Conservation (phyloP, 2,113 vertebrate species). For the Diadophis punctatus region DNA sequence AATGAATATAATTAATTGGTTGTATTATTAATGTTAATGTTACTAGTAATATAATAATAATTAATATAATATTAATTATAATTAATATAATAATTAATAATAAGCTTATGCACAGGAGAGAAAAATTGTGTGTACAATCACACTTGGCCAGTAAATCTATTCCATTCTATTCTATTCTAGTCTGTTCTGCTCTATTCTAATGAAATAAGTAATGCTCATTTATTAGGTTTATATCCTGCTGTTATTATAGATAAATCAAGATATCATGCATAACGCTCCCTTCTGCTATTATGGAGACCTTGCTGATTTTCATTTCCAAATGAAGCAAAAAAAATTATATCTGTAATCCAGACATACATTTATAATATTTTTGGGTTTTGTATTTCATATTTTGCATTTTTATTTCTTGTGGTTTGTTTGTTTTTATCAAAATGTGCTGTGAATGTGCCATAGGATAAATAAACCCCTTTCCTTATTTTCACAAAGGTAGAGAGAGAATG, state of each 20-base stretch:
- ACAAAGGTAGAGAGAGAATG: not conserved
- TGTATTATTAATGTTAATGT: too few species aligned
- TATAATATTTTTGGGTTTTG: not conserved
- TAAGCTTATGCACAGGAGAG: too few species aligned
- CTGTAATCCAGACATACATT: not conserved
- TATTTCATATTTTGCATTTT: not conserved
- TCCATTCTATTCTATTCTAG: too few species aligned
- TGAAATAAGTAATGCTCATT: not conserved
- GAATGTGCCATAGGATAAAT: not conserved
- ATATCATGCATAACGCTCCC: not conserved
- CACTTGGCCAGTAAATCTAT: too few species aligned
- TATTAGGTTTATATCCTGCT: not conserved
- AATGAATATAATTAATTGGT: too few species aligned
- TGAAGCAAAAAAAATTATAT: not conserved
- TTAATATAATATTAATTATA: too few species aligned
- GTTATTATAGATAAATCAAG: not conserved
- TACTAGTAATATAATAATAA: too few species aligned
- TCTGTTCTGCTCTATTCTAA: too few species aligned
- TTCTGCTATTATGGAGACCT: not conserved
- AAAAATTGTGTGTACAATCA: too few species aligned
- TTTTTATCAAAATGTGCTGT: not conserved
- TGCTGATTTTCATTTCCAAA: not conserved
- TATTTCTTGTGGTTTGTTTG: too few species aligned
- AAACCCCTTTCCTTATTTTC: not conserved
- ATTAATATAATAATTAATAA: too few species aligned